A percentile compares a stretch with the other conserved stretches of the same genome.
phyloP scores from a whole-genome alignment of 2,888 invertebrate genomes.

The Diarsia brunnea region DNA sequence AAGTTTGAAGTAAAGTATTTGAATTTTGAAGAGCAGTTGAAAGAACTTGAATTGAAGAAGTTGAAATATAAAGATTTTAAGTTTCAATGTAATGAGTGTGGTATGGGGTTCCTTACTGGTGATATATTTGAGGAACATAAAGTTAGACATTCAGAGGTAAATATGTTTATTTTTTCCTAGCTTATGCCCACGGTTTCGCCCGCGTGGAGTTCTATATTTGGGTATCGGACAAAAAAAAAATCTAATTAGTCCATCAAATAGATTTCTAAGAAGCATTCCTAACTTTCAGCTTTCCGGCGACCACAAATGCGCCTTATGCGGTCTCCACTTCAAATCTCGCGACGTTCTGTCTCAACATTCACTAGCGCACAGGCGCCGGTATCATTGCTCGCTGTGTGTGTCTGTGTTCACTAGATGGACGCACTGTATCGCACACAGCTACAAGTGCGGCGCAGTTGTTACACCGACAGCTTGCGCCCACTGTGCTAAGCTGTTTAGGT shows the following conservation, averaged over 20 bases:
- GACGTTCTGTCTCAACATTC: constrained; percentile 51
- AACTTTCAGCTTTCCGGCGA: constrained; percentile 43
- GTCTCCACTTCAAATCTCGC: constrained; percentile 47
- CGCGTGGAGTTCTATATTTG: no score
- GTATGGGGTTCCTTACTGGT: constrained; percentile 51
- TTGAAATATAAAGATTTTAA: constrained; percentile 56
- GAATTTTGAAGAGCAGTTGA: constrained; percentile 60
- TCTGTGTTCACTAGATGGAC: constrained; percentile 38
- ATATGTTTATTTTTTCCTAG: background rate
- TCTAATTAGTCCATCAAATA: no score
- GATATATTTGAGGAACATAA: constrained; percentile 54
- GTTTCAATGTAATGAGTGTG: constrained; percentile 60
- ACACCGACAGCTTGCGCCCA: constrained; percentile 34
- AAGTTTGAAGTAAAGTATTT: constrained; percentile 64
- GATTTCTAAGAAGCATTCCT: background rate
- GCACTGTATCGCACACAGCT: constrained; percentile 49
- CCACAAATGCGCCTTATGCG: constrained; percentile 50
- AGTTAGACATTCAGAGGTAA: constrained; percentile 53
- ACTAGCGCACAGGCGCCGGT: constrained; percentile 44
- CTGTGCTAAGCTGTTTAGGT: constrained; percentile 60
- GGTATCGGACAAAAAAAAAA: no score
- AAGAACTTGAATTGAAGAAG: constrained; percentile 62
- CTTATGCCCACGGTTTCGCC: no score
- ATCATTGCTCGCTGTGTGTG: constrained; percentile 45
- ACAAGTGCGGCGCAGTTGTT: constrained; percentile 46